Evolutionary conservation across 1,140 invertebrate genomes (phyloP), one percentile per base, ranked within the genome.

Genomic region (Pseudomyrmex sp.): DNA sequence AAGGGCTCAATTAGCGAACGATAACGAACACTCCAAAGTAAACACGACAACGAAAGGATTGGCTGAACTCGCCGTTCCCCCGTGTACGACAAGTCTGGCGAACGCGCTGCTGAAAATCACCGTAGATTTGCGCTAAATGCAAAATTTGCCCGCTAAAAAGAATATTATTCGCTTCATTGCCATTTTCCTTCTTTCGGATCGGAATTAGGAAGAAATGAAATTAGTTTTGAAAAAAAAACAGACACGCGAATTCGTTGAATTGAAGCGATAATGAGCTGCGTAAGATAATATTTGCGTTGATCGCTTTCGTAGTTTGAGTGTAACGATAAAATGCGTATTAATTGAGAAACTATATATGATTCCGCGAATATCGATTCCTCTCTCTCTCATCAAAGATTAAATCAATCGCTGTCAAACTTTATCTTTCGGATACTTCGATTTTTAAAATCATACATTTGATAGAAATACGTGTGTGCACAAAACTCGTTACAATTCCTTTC

Each of bases 1-100:
- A 90, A 90, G 89, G 76, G 88, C 84, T 88, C 89, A 90, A 90
- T 90, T 90, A 90, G 87, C 84, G 88, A 84, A 82, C 88, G 89
- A 90, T 90, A 90, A 90, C 89, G 88, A 90, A 89, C 89, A 87
- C 85, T 84, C 84, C 70, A 79, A 87, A 86, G 88, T 90, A 90
- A 90, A 90, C 86, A 90, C 82, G 72, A 79, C 70, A 76, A 59
- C 62, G 77, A 75, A 65, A 84, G 61, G 69, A 86, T 79, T 65
- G 66, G 63, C 63, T 56, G 50, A 70, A 79, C 69, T 66, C 65
- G 65, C 76, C 52, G 48, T 70, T 82, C 76, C 48, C 35, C 18
- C 48, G 58, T 23, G 80, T 20, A 44, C 72, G 48, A 63, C 70
- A 65, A 82, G 23, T 26, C 15, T n/a, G 46, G 72, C 52, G 66